Evolutionary conservation across 2,888 invertebrate genomes (phyloP), one percentile per base, ranked within the genome.

Genomic region (Machimus atricapillus): DNA sequence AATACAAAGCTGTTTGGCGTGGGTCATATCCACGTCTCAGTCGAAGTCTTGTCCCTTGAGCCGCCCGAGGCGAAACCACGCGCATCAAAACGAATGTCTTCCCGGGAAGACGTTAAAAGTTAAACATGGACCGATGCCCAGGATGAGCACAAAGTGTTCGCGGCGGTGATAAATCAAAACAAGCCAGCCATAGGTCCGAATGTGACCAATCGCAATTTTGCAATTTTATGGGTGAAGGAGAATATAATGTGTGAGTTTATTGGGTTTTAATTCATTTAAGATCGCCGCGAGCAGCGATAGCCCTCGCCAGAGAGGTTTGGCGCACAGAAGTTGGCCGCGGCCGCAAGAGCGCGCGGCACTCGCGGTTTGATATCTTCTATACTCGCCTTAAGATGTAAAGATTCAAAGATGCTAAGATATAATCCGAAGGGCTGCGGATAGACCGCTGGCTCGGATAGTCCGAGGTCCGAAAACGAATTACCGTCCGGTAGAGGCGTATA

Each of bases 191-290:
- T 19, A 81, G 81, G 56, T 56, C 81, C 16, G 81, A 79, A 87
- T 87, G 87, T 87, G 88, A 87, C 88, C 88, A 88, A 88, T 88
- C 88, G 88, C 87, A 87, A 87, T 88, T 88, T 87, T 77, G 86
- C 88, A 87, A 88, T 85, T 87, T 88, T 87, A 88, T 88, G 87
- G 88, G 87, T 79, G 85, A 87, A 85, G 85, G 73, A 78, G 85
- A 85, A 87, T 87, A 81, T 87, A 85, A 88, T 85, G 88, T 88
- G 88, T 87, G 87, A 88, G 87, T 88, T 88, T 88, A 88, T 88
- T 88, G 88, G 88, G 87, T 81, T 81, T 88, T 88, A 87, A 88
- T 87, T 88, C 88, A 88, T 88, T 88, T 86, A 82, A 87, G 77
- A 86, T 86, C 78, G 77, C 86, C 78, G 43, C 74, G 43, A 78